phyloP scores from a whole-genome alignment of 2,113 vertebrate genomes.

The Parus major region DNA sequence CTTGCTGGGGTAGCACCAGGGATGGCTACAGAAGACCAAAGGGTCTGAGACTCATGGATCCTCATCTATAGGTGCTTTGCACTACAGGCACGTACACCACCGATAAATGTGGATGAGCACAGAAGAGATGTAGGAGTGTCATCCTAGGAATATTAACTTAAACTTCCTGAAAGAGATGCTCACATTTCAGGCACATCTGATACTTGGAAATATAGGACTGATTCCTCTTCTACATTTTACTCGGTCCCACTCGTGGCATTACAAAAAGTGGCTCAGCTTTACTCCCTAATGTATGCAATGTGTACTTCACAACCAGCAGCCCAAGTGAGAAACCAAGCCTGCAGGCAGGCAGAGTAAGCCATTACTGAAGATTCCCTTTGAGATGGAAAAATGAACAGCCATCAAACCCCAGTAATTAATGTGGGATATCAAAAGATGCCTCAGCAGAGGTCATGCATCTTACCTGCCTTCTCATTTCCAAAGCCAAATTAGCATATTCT shows the following conservation, averaged over 20 bases:
- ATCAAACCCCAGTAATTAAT: not conserved
- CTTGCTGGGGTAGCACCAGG: not conserved
- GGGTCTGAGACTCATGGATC: not conserved
- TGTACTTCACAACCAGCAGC: not conserved
- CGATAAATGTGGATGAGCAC: not conserved
- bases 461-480: not conserved
- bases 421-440: conserved; percentile 17
- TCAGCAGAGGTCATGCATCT: not conserved
- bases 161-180: not conserved
- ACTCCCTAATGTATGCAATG: not conserved
- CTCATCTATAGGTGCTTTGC: not conserved
- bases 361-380: not conserved
- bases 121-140: not conserved
- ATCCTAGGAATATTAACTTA: not conserved
- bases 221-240: not conserved
- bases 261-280: not conserved
- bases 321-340: not conserved
- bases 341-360: not conserved
- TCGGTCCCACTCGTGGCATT: not conserved
- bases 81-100: not conserved
- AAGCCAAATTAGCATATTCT: conserved; percentile 27
- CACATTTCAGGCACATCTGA: not conserved
- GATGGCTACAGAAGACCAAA: not conserved
- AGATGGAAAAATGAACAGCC: not conserved
- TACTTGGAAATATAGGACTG: not conserved